Base-by-base conservation (phyloP, 2,888 invertebrate species). In the Drosophila prolongata region DNA sequence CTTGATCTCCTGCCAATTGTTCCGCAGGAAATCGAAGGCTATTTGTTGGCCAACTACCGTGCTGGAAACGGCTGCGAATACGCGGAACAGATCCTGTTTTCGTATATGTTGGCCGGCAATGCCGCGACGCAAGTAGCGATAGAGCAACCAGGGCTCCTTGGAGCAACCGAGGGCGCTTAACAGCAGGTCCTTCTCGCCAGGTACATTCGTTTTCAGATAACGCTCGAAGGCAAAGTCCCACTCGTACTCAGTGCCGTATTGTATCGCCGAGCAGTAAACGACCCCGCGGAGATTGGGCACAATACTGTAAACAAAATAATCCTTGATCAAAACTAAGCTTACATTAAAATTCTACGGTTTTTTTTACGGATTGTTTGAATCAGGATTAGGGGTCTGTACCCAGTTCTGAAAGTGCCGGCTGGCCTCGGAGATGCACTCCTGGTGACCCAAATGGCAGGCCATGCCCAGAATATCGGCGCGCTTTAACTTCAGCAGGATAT, bases 171-270 rank as follows among this genome's bases (percentile, higher is more conserved):
- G 93, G 0, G 97, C 95, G 6, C 94, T 94, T 13, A 98, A 93
- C 9, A 98, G 92, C 9, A 95, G 93, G 77, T 96, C 96, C 80
- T 97, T 95, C 90, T 98, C 98, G 0, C 96, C 95, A 0, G 97
- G 97, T 0, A 97, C 95, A 75, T 95, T 95, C 2, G 96, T 95
- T 4, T 94, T 94, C 40, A 94, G 91, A 90, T 96, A 98, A 35
- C 96, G 94, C 50, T 96, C 94, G 95, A 97, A 97, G 0, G 96
- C 95, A 90, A 98, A 98, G 74, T 96, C 94, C 98, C 98, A 98
- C 90, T 98, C 97, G 0, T 94, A 93, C 76, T 96, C 95, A 0
- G 96, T 96, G 0, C 98, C 98, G 10, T 95, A 94, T 61, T 95
- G 94, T 8, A 98, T 95, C 0, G 97, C 98, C 1, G 96, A 95